Evolutionary conservation across 2,113 vertebrate species (phyloP).

Genomic region (Rhipidura dahli): DNA sequence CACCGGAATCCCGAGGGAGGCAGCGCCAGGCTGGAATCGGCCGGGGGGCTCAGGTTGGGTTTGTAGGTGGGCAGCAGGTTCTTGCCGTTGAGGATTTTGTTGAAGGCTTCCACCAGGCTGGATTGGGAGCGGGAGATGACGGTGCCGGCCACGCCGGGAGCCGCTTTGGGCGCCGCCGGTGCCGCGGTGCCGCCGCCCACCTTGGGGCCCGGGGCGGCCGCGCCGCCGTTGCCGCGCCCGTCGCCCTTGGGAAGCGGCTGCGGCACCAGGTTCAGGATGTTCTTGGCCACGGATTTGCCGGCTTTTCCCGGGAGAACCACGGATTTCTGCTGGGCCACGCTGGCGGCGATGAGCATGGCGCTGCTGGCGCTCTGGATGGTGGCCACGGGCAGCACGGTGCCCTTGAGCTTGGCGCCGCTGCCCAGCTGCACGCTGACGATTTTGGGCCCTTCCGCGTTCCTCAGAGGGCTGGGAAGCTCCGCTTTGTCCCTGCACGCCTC

Average conservation of each 20-base stretch:
- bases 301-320: slow-evolving; percentile 52
- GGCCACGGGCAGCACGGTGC: slow-evolving; percentile 82
- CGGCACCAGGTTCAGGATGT: slow-evolving; percentile 73
- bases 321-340: slow-evolving; percentile 81
- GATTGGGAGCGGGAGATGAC: slow-evolving; percentile 92
- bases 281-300: slow-evolving; percentile 72
- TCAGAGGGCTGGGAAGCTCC: slow-evolving; percentile 41
- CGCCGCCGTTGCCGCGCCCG: slow-evolving; percentile 21
- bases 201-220: slow-evolving; percentile 56
- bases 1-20: slow-evolving; percentile 87
- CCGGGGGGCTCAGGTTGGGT: slow-evolving; percentile 84
- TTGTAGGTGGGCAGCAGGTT: slow-evolving; percentile 91
- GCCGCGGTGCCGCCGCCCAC: slow-evolving; percentile 73
- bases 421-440: slow-evolving; percentile 73
- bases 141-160: slow-evolving; percentile 74
- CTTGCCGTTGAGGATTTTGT: slow-evolving; percentile 96
- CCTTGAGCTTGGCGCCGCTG: slow-evolving; percentile 77
- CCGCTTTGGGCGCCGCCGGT: slow-evolving; percentile 70
- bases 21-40: slow-evolving; percentile 83
- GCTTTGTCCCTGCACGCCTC: not conserved
- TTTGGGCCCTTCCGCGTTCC: slow-evolving; percentile 58
- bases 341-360: slow-evolving; percentile 86
- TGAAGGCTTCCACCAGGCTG: slow-evolving; percentile 93
- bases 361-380: slow-evolving; percentile 90
- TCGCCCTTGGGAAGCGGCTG: slow-evolving; percentile 70